A percentile compares a stretch with the other conserved stretches of the same genome.
Evolutionary conservation across 2,113 vertebrate genomes (phyloP).

Genomic region (Rattus norvegicus): DNA sequence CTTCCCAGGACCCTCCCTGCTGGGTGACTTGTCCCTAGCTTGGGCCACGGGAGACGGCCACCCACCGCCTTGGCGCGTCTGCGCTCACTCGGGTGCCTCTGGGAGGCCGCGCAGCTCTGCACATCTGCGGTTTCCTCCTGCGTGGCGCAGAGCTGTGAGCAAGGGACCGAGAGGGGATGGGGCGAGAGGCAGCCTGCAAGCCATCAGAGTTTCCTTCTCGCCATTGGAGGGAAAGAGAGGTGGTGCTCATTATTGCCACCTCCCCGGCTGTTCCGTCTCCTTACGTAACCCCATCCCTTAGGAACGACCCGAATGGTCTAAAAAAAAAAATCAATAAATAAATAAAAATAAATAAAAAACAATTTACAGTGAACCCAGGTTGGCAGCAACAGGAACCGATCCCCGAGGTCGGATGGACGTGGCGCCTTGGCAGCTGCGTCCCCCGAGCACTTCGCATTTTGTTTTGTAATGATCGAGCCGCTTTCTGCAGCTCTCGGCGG

Average conservation of each 20-base stretch:
- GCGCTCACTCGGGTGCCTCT: slow-evolving; percentile 79
- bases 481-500: slow-evolving; percentile 86
- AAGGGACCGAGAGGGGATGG: slow-evolving; percentile 71
- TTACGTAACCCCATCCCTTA: slow-evolving; percentile 46
- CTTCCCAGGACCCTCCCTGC: slow-evolving; percentile 59
- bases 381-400: slow-evolving; percentile 83
- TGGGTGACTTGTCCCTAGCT: slow-evolving; percentile 64
- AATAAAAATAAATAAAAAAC: not conserved
- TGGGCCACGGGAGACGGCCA: not conserved
- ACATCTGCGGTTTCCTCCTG: slow-evolving; percentile 81
- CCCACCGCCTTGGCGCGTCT: slow-evolving; percentile 29
- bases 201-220: slow-evolving; percentile 66
- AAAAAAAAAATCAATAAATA: not conserved
- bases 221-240: slow-evolving; percentile 75
- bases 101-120: slow-evolving; percentile 76
- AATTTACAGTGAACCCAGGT: slow-evolving; percentile 74
- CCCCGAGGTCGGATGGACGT: slow-evolving; percentile 83
- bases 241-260: not conserved
- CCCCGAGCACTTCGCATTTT: slow-evolving; percentile 87
- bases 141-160: slow-evolving; percentile 73
- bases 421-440: slow-evolving; percentile 88
- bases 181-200: slow-evolving; percentile 67
- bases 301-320: slow-evolving; percentile 72
- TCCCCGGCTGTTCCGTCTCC: slow-evolving; percentile 55
- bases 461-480: slow-evolving; percentile 86